Conservation (phyloP, 2,797 vertebrate genomes). For the Platalea minor region DNA sequence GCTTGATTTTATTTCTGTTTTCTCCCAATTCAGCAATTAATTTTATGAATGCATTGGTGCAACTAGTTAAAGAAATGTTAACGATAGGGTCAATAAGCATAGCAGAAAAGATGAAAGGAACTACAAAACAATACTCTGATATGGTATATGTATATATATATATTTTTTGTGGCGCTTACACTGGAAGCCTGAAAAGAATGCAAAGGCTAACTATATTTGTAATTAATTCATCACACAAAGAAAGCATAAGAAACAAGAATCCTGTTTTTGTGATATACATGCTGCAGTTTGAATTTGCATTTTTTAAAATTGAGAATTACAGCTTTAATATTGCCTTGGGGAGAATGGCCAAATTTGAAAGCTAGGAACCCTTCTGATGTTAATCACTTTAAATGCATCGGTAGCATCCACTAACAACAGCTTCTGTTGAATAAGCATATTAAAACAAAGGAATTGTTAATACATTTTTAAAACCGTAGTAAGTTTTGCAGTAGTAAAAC, state of each 20-base stretch:
- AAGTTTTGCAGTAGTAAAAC: not conserved
- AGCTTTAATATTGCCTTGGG: not conserved
- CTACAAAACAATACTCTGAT: not conserved
- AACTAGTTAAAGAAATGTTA: constrained; percentile 20
- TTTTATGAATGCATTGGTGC: not conserved
- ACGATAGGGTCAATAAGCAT: constrained; percentile 8
- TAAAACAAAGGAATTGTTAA: not conserved
- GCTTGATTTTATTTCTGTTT: not conserved
- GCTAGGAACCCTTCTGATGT: constrained; percentile 15
- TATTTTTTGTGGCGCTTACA: not conserved
- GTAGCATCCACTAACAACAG: not conserved
- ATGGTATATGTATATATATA: not conserved
- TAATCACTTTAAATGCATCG: constrained; percentile 32
- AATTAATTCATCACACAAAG: constrained; percentile 11
- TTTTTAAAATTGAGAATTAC: constrained; percentile 15
- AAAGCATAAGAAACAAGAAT: constrained; percentile 14
- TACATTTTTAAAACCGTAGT: not conserved
- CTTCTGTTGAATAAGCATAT: constrained; percentile 20
- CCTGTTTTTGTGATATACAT: not conserved
- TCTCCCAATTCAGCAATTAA: not conserved
- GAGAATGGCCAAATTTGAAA: constrained; percentile 24
- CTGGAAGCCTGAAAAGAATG: not conserved
- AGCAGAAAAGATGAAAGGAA: not conserved
- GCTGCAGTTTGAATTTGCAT: not conserved
- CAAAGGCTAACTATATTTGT: not conserved